Evolutionary conservation across 2,797 vertebrate genomes (phyloP).

Genomic region (Erpetoichthys calabaricus): DNA sequence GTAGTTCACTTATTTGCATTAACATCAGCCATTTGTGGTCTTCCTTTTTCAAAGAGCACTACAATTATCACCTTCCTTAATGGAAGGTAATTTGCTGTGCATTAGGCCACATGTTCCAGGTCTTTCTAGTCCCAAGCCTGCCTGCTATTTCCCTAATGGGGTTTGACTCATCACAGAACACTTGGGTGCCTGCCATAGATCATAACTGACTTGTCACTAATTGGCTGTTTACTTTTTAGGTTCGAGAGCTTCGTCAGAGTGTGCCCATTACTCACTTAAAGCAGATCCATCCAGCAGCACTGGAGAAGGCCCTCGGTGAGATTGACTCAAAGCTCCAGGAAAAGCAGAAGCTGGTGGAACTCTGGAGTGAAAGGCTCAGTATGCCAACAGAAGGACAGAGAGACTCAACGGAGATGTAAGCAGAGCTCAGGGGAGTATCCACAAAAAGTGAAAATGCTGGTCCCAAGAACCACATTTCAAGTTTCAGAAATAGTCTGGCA

Average conservation of each 20-base stretch:
- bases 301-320: constrained; percentile 34
- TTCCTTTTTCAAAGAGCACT: too few species aligned
- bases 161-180: neutral
- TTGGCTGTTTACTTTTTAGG: constrained; percentile 24
- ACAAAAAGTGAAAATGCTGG: too few species aligned
- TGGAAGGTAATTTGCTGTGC: too few species aligned
- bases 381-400: constrained; percentile 7
- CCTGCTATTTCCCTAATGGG: neutral
- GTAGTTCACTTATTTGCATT: too few species aligned
- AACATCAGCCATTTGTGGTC: too few species aligned
- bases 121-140: too few species aligned
- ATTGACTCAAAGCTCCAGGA: constrained; percentile 34
- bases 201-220: neutral
- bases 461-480: too few species aligned
- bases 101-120: too few species aligned
- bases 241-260: constrained; percentile 44
- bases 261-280: constrained; percentile 34
- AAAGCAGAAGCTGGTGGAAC: constrained; percentile 34
- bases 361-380: constrained; percentile 32
- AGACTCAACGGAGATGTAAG: too few species aligned
- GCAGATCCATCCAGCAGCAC: constrained; percentile 24
- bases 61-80: too few species aligned
- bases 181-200: neutral
- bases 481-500: too few species aligned
- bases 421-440: too few species aligned